Base-by-base conservation (phyloP, 2,888 invertebrate species). In the Lasioglossum oenotherae region DNA sequence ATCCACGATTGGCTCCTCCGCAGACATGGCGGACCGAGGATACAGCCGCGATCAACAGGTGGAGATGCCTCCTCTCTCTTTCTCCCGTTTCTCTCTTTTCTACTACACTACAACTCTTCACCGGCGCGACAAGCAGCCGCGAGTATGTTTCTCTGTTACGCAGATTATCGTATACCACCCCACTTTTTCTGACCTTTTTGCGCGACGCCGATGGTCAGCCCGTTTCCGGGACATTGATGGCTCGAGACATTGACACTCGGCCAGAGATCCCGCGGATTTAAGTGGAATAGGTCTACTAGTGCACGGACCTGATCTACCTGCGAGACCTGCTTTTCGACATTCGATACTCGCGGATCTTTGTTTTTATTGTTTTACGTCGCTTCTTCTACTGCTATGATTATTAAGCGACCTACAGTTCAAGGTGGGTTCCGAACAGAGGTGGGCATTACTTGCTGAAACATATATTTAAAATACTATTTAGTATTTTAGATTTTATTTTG, bases 31-130 rank as follows among this genome's bases (percentile, higher is more conserved):
- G 94, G 93, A 92, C 89, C 85, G 87, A 77, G 89, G 89, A 91
- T 88, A 88, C 82, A 86, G 86, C 84, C 82, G 46, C 74, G 84
- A 80, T 94, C 95, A 95, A 95, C 95, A 95, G 95, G 95, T 95
- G 93, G 92, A 93, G 89, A 87, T 85, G 74, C 74, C 79, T 67
- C 80, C 57, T 86, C 82, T 80, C 81, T 35, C 38, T 78, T 77
- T 53, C 23, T 44, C 74, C 27, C 69, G 46, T 44, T 49, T 53
- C 19, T 67, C 8, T 77, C 60, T 31, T 41, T 31, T 71, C 78
- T 8, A 23, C 67, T 49, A 31, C 12, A 5, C 5, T 31, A 31
- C 31, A 31, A 31, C 14, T 23, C 31, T 6, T 53, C 23, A 31
- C 73, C 46, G 73, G 44, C 46, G 72, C 46, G 82, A 78, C 53